Evolutionary conservation across 1,140 invertebrate species (phyloP), one percentile per base, ranked within the genome.

Genomic region (Drosophila eugracilis): DNA sequence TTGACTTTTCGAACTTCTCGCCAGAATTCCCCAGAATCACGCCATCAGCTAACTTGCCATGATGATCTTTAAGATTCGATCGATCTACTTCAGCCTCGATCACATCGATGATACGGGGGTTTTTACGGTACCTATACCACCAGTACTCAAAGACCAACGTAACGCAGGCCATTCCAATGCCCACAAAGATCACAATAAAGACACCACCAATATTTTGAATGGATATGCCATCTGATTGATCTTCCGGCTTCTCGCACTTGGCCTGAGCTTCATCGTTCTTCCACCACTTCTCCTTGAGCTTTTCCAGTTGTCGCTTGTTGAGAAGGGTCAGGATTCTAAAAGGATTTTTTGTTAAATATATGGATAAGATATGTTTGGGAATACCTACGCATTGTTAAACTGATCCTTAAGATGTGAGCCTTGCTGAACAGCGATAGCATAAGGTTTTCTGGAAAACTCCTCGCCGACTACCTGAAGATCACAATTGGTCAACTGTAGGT

Each of bases 161-260:
- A 22, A 99, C 92, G 75, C 97, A 97, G 7, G 98, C 97, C 78
- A 98, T 92, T 0, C 96, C 96, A 37, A 99, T 98, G 0, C 98
- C 98, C 47, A 98, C 96, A 76, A 98, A 97, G 70, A 99, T 98
- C 0, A 98, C 97, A 41, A 99, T 98, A 86, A 99, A 99, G 0
- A 99, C 98, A 0, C 98, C 98, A 36, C 98, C 97, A 66, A 99
- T 99, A 90, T 99, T 99, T 75, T 98, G 95, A 70, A 99, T 99
- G 58, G 97, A 98, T 80, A 99, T 99, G 32, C 98, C 98, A 78
- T 98, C 98, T 12, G 96, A 97, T 91, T 99, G 97, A 90, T 98
- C 96, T 55, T 98, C 97, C 39, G 96, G 94, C 78, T 97, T 96
- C 36, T 97, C 96, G 91, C 98, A 99, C 21, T 94, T 93, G 77